phyloP scores from a whole-genome alignment of 1,140 invertebrate genomes.

The Sycophila sp. region DNA sequence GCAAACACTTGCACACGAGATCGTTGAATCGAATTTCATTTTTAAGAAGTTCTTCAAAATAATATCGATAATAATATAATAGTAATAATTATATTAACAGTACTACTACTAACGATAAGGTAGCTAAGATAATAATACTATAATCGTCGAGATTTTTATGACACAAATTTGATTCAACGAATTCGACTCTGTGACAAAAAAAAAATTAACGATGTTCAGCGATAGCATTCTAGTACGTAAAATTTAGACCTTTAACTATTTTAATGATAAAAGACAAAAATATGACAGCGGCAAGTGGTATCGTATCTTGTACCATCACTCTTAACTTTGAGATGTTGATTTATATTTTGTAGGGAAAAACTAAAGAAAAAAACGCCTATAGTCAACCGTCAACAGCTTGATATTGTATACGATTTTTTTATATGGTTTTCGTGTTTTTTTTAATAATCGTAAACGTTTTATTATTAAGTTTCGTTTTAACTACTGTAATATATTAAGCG shows the following conservation, averaged over 20 bases:
- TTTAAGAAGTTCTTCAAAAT: constrained; percentile 15
- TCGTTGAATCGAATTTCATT: constrained; percentile 19
- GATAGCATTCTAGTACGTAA: constrained; percentile 24
- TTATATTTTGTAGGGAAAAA: constrained; percentile 14
- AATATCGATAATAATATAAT: neutral
- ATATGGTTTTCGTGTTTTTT: constrained; percentile 15
- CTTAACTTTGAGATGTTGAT: constrained; percentile 32
- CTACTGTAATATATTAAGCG: no score
- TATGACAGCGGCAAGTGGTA: constrained; percentile 11
- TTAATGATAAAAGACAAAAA: constrained; percentile 7
- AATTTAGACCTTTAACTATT: neutral
- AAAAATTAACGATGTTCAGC: constrained; percentile 20
- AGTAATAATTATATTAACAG: neutral
- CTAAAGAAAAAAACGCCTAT: neutral
- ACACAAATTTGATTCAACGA: constrained; percentile 28
- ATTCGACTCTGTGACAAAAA: neutral
- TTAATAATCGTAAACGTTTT: constrained; percentile 17
- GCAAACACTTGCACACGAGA: neutral
- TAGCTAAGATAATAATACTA: constrained; percentile 6
- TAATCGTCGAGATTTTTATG: neutral
- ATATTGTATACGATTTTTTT: constrained; percentile 14
- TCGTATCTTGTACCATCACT: constrained; percentile 37
- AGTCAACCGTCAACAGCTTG: constrained; percentile 16
- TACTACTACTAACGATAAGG: neutral
- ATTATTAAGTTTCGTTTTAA: no score